A percentile compares a stretch with the other conserved stretches of the same genome.
Conservation (phyloP, 2,888 invertebrate genomes). For the Aporophyla nigra region DNA sequence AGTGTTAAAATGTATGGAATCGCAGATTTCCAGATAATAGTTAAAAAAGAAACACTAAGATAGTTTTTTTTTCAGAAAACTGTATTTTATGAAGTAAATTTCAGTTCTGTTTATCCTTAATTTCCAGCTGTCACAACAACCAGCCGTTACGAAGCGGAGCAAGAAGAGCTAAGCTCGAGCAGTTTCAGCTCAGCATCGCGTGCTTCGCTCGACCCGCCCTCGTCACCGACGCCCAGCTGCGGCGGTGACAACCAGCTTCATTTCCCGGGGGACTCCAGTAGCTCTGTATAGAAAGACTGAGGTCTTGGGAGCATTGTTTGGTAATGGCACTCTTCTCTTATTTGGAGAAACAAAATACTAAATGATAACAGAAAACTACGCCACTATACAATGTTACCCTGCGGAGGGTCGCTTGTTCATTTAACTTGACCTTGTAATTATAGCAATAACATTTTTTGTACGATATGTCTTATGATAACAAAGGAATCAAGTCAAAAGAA, state of each 20-base stretch:
- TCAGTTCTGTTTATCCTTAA: conserved; percentile 15
- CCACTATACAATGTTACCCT: neutral
- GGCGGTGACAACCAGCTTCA: conserved; percentile 94
- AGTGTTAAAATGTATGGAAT: too few species aligned
- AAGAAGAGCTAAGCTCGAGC: conserved; percentile 95
- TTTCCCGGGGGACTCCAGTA: conserved; percentile 95
- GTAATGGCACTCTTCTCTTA: conserved; percentile 13
- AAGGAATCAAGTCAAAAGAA: neutral
- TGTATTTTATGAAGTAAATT: neutral
- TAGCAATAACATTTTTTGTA: neutral
- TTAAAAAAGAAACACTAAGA: too few species aligned
- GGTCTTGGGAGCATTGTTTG: conserved; percentile 6
- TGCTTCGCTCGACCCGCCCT: conserved; percentile 93
- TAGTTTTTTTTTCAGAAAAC: too few species aligned
- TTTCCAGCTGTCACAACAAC: conserved; percentile 79
- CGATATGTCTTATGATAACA: neutral
- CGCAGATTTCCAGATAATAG: too few species aligned
- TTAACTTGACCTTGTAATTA: neutral
- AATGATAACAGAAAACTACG: neutral
- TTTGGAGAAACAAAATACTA: neutral
- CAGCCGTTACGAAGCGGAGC: conserved; percentile 92
- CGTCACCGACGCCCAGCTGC: conserved; percentile 94
- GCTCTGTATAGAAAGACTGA: conserved; percentile 87
- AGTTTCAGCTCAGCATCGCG: conserved; percentile 96
- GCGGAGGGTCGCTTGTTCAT: too few species aligned